Percentiles rank a stretch among this genome's conserved stretches.
Conservation (phyloP, 2,797 vertebrate species). For the Erpetoichthys calabaricus region DNA sequence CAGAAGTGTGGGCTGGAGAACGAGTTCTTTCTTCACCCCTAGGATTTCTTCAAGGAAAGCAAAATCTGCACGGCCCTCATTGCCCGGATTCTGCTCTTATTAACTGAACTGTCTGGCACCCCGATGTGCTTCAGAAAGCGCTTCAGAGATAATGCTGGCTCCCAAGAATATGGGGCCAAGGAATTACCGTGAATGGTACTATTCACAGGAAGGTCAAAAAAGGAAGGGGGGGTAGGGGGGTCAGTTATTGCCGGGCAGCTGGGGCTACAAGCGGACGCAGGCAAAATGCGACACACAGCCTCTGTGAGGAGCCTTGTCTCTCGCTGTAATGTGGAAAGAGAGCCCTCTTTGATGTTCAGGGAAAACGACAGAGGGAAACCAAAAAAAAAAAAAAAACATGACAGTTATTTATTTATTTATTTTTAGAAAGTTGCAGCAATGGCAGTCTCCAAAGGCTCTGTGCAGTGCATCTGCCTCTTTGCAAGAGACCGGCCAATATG, state of each 20-base stretch:
- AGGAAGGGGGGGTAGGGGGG: not conserved
- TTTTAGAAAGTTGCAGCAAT: too few relatives aligned
- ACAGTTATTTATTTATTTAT: too few relatives aligned
- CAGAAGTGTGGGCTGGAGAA: constrained; percentile 14
- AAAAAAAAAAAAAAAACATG: too few relatives aligned
- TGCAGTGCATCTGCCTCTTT: constrained; percentile 5
- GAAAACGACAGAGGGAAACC: constrained; percentile 1
- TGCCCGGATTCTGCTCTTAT: too few relatives aligned
- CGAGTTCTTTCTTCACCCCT: constrained; percentile 32
- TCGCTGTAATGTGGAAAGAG: constrained; percentile 1
- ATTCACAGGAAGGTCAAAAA: constrained; percentile 9
- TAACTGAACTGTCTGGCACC: not conserved
- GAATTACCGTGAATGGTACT: constrained; percentile 8
- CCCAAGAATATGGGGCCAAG: constrained; percentile 7
- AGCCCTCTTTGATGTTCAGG: constrained; percentile 4
- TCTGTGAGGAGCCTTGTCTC: constrained; percentile 11
- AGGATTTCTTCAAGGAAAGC: not conserved
- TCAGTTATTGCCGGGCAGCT: constrained; percentile 3
- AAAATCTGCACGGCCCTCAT: too few relatives aligned
- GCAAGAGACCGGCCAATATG: not conserved
- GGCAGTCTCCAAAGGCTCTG: too few relatives aligned
- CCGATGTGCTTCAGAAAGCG: not conserved
- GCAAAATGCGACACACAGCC: constrained; percentile 9
- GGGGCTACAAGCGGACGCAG: constrained; percentile 4
- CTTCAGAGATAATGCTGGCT: not conserved